phyloP scores from a whole-genome alignment of 2,113 vertebrate genomes.

The Tachysurus vachellii region DNA sequence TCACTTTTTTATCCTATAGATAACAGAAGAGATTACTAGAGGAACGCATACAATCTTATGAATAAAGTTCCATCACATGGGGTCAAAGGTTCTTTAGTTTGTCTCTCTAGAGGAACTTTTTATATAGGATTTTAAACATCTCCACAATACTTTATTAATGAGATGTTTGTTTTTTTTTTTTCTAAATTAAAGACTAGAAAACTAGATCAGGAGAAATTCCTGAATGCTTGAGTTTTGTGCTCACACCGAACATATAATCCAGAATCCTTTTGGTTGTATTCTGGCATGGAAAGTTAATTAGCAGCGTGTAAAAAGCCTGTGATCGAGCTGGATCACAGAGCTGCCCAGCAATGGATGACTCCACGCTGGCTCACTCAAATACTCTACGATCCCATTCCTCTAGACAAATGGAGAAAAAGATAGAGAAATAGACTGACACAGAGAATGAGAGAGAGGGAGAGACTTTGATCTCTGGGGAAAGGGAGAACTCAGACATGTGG shows the following conservation, averaged over 20 bases:
- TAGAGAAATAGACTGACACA: background rate
- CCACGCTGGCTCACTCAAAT: conserved; percentile 4
- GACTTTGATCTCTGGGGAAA: conserved; percentile 11
- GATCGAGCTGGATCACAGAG: background rate
- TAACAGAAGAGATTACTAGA: background rate
- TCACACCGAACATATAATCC: conserved; percentile 4
- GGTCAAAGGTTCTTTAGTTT: background rate
- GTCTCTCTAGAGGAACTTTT: background rate
- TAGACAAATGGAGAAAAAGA: background rate
- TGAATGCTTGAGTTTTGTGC: background rate
- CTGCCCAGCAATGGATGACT: background rate
- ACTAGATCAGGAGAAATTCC: conserved; percentile 5
- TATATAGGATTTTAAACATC: background rate
- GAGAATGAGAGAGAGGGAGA: background rate
- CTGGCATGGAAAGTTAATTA: conserved; percentile 7
- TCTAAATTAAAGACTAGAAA: background rate
- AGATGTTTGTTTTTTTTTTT: background rate
- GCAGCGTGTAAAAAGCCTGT: conserved; percentile 5
- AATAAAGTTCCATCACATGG: background rate
- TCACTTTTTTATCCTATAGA: background rate
- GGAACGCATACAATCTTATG: background rate
- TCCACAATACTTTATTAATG: background rate
- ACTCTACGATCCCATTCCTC: background rate
- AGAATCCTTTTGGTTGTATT: background rate
- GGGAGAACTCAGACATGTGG: conserved; percentile 2